Conservation (phyloP, 1,140 invertebrate species). For the Neodiprion pinetum region DNA sequence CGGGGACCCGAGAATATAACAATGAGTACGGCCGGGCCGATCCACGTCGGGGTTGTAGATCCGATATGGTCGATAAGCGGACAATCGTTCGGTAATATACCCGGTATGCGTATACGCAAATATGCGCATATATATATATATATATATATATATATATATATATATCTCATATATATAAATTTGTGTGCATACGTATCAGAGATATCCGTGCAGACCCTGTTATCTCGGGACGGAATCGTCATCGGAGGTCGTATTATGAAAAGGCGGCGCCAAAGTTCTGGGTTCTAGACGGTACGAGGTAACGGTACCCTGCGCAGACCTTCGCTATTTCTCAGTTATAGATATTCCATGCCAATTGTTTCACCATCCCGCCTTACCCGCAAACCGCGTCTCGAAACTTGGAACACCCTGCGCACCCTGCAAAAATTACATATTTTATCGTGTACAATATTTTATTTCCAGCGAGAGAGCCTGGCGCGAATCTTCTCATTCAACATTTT, state of each 20-base stretch:
- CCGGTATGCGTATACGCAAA: too few species aligned
- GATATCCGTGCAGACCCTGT: not conserved
- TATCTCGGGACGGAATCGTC: not conserved
- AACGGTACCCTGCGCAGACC: not conserved
- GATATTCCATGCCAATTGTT: conserved; percentile 4
- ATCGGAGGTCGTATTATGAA: conserved; percentile 4
- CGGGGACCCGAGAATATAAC: not conserved
- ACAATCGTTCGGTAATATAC: not conserved
- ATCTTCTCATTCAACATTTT: too few species aligned
- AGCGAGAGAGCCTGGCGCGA: too few species aligned
- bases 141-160: not conserved
- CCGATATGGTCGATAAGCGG: not conserved
- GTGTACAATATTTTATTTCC: too few species aligned
- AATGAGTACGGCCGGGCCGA: not conserved
- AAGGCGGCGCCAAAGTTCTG: not conserved
- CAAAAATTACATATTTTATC: too few species aligned
- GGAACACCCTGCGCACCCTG: too few species aligned
- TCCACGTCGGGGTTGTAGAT: not conserved
- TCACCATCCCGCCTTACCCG: not conserved
- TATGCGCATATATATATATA: not conserved
- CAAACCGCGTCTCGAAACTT: too few species aligned
- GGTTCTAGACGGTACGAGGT: not conserved
- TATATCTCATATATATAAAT: not conserved
- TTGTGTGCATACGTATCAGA: not conserved
- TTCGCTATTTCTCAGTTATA: not conserved